Conservation (phyloP, 2,888 invertebrate genomes). For the Mimas tiliae region DNA sequence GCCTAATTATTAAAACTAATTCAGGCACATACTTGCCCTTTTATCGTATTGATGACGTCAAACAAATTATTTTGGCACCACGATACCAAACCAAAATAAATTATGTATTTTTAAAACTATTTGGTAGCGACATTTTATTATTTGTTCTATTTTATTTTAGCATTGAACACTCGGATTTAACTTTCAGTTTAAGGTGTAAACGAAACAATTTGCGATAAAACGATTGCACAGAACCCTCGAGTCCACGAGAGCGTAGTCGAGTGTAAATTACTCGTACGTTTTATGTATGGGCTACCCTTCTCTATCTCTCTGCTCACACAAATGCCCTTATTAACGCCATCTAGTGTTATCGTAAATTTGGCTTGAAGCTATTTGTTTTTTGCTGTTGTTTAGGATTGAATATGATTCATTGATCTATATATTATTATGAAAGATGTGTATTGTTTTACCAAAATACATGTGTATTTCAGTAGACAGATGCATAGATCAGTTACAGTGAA, state of each 20-base stretch:
- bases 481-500: no score
- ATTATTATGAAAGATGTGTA: no score
- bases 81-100: not conserved
- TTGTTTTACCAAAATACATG: not conserved
- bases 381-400: not conserved
- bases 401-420: no score
- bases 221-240: constrained; percentile 18
- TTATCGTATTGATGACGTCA: no score
- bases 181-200: constrained; percentile 28
- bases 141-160: not conserved
- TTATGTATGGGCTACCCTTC: constrained; percentile 21
- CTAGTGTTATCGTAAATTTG: constrained; percentile 11
- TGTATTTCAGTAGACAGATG: no score
- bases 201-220: constrained; percentile 24
- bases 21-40: no score
- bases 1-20: no score
- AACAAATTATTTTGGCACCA: no score
- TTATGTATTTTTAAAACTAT: not conserved
- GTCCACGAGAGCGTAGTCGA: constrained; percentile 17
- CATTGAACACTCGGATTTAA: constrained; percentile 7
- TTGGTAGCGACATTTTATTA: not conserved
- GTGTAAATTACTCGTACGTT: constrained; percentile 24
- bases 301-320: constrained; percentile 18
- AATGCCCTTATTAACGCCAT: constrained; percentile 24
- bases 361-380: not conserved